These are phyloP conservation scores for Prionailurus bengalensis DNA, from an alignment of 2,113 vertebrate genomes.

Conservation along the genomic window DNA sequence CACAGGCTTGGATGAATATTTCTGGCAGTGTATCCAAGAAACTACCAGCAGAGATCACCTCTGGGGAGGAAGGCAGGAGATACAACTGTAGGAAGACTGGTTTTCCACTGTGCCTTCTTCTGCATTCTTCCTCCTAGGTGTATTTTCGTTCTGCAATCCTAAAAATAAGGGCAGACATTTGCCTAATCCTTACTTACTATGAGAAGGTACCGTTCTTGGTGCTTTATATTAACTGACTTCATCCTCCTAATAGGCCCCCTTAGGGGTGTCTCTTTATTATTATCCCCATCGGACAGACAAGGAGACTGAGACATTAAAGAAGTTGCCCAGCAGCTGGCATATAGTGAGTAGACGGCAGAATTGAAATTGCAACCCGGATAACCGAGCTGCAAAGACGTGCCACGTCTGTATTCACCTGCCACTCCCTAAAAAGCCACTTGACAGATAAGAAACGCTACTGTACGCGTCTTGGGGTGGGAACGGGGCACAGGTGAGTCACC, in stretches of 20 bases:
- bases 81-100: background rate
- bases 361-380: background rate
- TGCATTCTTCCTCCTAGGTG: background rate
- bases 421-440: background rate
- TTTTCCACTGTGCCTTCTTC: background rate
- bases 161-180: background rate
- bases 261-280: accelerated
- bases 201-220: background rate
- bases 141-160: background rate
- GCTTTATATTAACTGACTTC: background rate
- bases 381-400: background rate
- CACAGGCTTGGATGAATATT: background rate
- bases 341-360: background rate
- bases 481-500: background rate
- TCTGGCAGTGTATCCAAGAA: background rate
- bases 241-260: too few relatives aligned
- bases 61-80: background rate
- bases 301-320: background rate
- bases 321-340: background rate
- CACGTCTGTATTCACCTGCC: background rate
- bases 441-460: background rate
- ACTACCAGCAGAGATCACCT: background rate
- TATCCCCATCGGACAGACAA: background rate
- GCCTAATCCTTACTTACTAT: background rate
- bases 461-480: background rate